Base-by-base conservation (phyloP, 2,797 vertebrate species). In the Gallirallus australis region DNA sequence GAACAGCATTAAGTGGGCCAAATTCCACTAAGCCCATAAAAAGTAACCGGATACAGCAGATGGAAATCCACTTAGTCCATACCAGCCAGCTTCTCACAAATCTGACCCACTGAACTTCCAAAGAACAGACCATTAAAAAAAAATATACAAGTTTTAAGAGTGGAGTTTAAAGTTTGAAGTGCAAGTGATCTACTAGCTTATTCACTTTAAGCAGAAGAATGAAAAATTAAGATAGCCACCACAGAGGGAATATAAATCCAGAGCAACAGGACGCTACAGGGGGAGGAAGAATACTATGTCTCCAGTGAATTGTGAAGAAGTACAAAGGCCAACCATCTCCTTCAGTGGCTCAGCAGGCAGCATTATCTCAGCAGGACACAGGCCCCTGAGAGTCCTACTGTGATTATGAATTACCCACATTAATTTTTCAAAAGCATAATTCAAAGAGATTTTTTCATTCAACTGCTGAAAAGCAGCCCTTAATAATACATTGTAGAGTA, bases 151-250 rank as follows among this genome's bases (percentile, higher is more conserved):
- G 71, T 30, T 95, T 90, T 79, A 78, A 70, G 56, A 88, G 20
- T 10, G 53, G 5, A 92, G 65, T 84, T 84, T 89, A 15, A 92
- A 89, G 20, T 60, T 7, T 68, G 53, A 89, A 56, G 30, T 71
- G 37, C 24, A 82, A 90, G 28, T 47, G 60, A 92, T 87, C 71
- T 91, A 91, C 20, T 61, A 54, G 68, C 86, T 70, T 91, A 82
- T 54, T 93, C 30, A 54, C 40, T 71, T 72, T 13, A 84, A 81
- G 25, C 2, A 70, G 57, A 86, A 86, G 24, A 94, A 95, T 33
- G 50, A 95, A 96, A 96, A 92, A 83, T 73, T 93, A 93, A 93
- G 65, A 96, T 89, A 96, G 45, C 71, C 56, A 75, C 82, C 94
- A 77, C 37, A 94, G 50, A 93, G 89, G 45, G 60, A 91, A 94